Percentiles rank a stretch among this genome's conserved stretches.
Conservation (phyloP, 2,888 invertebrate species). For the Hemithea aestivaria region DNA sequence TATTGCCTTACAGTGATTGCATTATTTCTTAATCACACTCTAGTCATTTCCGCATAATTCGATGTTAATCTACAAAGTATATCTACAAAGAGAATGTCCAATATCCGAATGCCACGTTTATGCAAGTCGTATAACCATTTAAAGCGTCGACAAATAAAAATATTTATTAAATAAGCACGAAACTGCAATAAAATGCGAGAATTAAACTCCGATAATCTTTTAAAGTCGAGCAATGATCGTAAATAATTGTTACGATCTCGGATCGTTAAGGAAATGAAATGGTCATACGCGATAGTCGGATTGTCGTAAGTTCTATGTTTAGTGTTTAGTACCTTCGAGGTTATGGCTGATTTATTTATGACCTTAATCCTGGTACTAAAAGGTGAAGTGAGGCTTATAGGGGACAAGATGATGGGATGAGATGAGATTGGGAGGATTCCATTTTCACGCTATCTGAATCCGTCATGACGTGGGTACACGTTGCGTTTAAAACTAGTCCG, state of each 20-base stretch:
- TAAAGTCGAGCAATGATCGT: slow-evolving; percentile 54
- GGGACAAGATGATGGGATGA: too few species aligned
- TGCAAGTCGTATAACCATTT: slow-evolving; percentile 41
- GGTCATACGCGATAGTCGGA: slow-evolving; percentile 38
- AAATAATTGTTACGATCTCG: slow-evolving; percentile 53
- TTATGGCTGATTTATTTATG: too few species aligned
- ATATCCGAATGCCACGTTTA: slow-evolving; percentile 5
- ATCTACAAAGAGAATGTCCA: slow-evolving; percentile 7
- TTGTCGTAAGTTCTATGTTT: slow-evolving; percentile 31
- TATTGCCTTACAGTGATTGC: too few species aligned
- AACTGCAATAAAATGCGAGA: slow-evolving; percentile 57
- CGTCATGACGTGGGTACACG: too few species aligned
- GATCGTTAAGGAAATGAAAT: slow-evolving; percentile 41
- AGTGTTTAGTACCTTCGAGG: slow-evolving; percentile 1
- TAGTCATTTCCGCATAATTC: too few species aligned
- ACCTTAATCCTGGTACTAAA: too few species aligned
- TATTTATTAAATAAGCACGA: slow-evolving; percentile 54
- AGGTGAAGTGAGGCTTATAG: too few species aligned
- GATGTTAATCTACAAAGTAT: background rate
- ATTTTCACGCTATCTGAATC: too few species aligned
- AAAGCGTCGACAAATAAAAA: slow-evolving; percentile 28
- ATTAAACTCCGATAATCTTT: slow-evolving; percentile 57
- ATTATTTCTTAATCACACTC: too few species aligned
- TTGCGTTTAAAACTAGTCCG: too few species aligned
- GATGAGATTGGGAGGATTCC: too few species aligned